phyloP scores from a whole-genome alignment of 2,888 invertebrate genomes.

The Cheilosia vulpina region DNA sequence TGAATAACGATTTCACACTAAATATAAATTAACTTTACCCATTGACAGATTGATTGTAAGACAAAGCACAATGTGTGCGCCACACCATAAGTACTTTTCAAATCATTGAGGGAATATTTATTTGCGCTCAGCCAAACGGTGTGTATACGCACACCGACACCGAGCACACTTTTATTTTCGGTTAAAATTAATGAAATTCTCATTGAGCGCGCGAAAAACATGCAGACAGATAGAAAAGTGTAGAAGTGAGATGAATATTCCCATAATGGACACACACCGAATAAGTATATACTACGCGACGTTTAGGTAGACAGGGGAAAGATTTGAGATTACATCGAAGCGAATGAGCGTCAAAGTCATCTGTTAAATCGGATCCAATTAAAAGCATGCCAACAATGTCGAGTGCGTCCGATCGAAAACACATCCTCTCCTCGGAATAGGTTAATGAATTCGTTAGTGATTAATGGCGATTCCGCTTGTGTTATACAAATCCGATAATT shows the following conservation, averaged over 20 bases:
- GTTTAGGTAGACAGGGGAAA: background rate
- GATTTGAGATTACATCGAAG: conserved; percentile 46
- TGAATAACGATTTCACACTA: conserved; percentile 35
- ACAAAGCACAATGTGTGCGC: conserved; percentile 45
- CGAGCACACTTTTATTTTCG: conserved; percentile 47
- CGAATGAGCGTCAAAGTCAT: conserved; percentile 70
- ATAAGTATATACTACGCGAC: background rate
- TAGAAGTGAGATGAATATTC: conserved; percentile 31
- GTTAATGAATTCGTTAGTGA: conserved; percentile 75
- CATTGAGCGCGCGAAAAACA: conserved; percentile 69
- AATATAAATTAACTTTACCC: conserved; percentile 62
- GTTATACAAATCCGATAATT: conserved; percentile 71
- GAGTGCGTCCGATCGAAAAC: conserved; percentile 68
- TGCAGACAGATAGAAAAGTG: conserved; percentile 49
- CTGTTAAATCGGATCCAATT: conserved; percentile 67
- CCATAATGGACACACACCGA: conserved; percentile 19
- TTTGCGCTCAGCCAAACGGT: conserved; percentile 35
- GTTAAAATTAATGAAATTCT: conserved; percentile 72
- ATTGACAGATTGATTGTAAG: conserved; percentile 66
- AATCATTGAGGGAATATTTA: conserved; percentile 53
- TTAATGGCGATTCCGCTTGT: conserved; percentile 72
- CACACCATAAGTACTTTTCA: conserved; percentile 53
- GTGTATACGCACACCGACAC: conserved; percentile 21
- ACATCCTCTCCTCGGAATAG: conserved; percentile 68
- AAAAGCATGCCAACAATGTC: conserved; percentile 74